Percentiles rank a stretch among this genome's conserved stretches.
phyloP scores from a whole-genome alignment of 1,140 invertebrate species.

The Anadara kagoshimensis region DNA sequence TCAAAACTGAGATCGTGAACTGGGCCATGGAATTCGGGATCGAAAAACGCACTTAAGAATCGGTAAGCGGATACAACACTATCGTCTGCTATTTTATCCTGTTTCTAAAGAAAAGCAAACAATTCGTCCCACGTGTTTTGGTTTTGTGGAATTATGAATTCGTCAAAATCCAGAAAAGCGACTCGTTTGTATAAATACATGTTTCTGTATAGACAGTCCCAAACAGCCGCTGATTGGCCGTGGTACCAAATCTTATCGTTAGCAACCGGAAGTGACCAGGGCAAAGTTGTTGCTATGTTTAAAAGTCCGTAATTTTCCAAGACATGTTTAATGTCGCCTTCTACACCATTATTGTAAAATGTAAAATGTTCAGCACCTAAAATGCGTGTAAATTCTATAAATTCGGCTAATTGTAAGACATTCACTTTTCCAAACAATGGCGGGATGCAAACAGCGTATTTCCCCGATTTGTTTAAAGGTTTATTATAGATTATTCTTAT shows the following conservation, averaged over 20 bases:
- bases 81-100: too few relatives aligned
- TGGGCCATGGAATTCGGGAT: constrained; percentile 25
- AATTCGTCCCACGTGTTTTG: constrained; percentile 27
- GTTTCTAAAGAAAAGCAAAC: too few relatives aligned
- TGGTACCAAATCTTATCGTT: constrained; percentile 58
- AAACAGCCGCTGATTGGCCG: constrained; percentile 57
- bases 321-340: too few relatives aligned
- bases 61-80: too few relatives aligned
- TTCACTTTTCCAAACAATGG: constrained; percentile 54
- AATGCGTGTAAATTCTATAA: constrained; percentile 59
- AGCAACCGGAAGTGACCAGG: constrained; percentile 44
- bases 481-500: too few relatives aligned
- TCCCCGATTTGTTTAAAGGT: too few relatives aligned
- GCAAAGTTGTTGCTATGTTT: too few relatives aligned
- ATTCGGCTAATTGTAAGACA: constrained; percentile 49
- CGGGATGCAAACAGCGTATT: too few relatives aligned
- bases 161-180: constrained; percentile 61
- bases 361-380: constrained; percentile 59
- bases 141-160: constrained; percentile 56
- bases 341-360: constrained; percentile 52
- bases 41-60: constrained; percentile 60
- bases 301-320: too few relatives aligned
- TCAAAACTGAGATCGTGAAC: background rate
- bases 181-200: constrained; percentile 50
- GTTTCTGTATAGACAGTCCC: constrained; percentile 58